A percentile compares a stretch with the other conserved stretches of the same genome.
phyloP scores from a whole-genome alignment of 2,888 invertebrate species.

The Tachystola acroxantha region DNA sequence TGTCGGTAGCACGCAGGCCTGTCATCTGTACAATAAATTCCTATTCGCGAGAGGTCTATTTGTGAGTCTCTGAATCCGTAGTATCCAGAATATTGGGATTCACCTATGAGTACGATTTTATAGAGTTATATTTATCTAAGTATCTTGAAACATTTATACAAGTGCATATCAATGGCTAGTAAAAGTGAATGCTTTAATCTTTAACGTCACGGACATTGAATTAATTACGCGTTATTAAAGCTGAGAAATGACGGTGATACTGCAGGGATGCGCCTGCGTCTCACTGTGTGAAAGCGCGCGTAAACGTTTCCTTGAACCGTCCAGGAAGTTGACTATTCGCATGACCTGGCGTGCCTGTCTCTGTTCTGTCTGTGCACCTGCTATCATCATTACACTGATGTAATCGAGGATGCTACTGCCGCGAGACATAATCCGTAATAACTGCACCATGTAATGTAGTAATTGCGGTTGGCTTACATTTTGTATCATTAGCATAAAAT shows the following conservation, averaged over 20 bases:
- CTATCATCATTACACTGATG: slow-evolving; percentile 37
- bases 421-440: slow-evolving; percentile 9
- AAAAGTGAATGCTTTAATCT: neutral
- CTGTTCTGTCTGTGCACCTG: slow-evolving; percentile 17
- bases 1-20: too few species aligned
- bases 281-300: slow-evolving; percentile 39
- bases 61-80: too few species aligned
- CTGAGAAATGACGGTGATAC: slow-evolving; percentile 10
- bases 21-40: too few species aligned
- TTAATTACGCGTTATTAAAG: slow-evolving; percentile 16
- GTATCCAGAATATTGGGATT: too few species aligned
- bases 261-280: slow-evolving; percentile 17
- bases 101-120: too few species aligned
- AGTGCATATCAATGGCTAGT: too few species aligned
- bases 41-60: too few species aligned
- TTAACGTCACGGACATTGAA: slow-evolving; percentile 9
- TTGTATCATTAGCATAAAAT: slow-evolving; percentile 18
- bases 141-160: too few species aligned
- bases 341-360: slow-evolving; percentile 32
- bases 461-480: slow-evolving; percentile 13
- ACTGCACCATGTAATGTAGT: slow-evolving; percentile 4
- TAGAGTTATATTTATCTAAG: too few species aligned
- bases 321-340: slow-evolving; percentile 44
- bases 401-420: slow-evolving; percentile 35
- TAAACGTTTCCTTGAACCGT: slow-evolving; percentile 42